phyloP scores from a whole-genome alignment of 2,888 invertebrate species.

The Sinohyriopsis cumingii region DNA sequence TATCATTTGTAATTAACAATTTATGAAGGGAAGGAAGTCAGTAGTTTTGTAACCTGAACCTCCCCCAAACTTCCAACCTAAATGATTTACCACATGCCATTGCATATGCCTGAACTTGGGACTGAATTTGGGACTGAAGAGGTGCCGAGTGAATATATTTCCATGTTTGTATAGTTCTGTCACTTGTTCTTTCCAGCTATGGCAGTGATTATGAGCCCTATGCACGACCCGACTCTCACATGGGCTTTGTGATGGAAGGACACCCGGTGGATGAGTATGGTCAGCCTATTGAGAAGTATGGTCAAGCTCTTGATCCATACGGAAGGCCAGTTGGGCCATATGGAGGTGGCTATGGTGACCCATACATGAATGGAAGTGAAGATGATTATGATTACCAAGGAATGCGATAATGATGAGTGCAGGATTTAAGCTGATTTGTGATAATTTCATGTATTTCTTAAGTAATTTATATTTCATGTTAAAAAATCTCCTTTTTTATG shows the following conservation, averaged over 20 bases:
- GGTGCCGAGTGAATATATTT: not conserved
- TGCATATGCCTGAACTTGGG: not conserved
- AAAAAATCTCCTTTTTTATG: too few species aligned
- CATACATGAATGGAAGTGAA: constrained; percentile 5
- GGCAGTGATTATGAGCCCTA: constrained; percentile 67
- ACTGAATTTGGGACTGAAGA: constrained; percentile 1
- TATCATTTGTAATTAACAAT: too few species aligned
- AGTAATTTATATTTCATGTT: too few species aligned
- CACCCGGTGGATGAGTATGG: constrained; percentile 55
- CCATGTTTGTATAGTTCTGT: not conserved
- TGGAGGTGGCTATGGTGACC: constrained; percentile 26
- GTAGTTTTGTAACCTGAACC: too few species aligned
- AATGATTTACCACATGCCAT: too few species aligned
- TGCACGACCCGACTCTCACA: constrained; percentile 64
- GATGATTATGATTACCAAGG: constrained; percentile 17
- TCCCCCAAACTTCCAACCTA: too few species aligned
- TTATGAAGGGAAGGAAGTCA: too few species aligned
- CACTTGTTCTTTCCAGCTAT: constrained; percentile 38
- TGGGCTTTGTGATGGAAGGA: constrained; percentile 65
- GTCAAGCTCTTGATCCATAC: constrained; percentile 36
- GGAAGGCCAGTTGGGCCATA: constrained; percentile 38
- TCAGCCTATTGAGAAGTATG: constrained; percentile 46
- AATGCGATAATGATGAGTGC: constrained; percentile 13
- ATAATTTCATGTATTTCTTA: not conserved
- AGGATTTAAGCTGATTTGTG: not conserved